phyloP scores from a whole-genome alignment of 2,888 invertebrate species.

The Diloba caeruleocephala region DNA sequence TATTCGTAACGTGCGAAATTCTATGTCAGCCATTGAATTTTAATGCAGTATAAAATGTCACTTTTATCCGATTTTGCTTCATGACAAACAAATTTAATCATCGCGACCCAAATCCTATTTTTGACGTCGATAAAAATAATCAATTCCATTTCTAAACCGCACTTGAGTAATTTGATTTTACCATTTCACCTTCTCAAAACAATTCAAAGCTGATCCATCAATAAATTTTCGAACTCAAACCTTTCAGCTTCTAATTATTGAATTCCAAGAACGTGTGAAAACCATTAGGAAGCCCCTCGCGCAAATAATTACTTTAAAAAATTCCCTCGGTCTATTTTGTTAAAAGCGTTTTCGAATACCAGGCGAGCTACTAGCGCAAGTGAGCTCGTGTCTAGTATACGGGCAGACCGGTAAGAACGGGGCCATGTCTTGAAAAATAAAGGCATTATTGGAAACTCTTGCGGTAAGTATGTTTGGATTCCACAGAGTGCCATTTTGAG shows the following conservation, averaged over 20 bases:
- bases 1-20: too few species aligned
- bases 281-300: slow-evolving; percentile 39
- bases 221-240: slow-evolving; percentile 14
- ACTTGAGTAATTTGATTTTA: background rate
- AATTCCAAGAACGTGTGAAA: slow-evolving; percentile 43
- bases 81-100: too few species aligned
- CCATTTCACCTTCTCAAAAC: slow-evolving; percentile 3
- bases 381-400: slow-evolving; percentile 39
- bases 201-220: slow-evolving; percentile 24
- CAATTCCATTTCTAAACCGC: too few species aligned
- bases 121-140: too few species aligned
- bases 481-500: slow-evolving; percentile 41
- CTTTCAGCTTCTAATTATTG: slow-evolving; percentile 40
- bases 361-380: slow-evolving; percentile 50
- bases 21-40: too few species aligned
- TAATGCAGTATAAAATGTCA: too few species aligned
- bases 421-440: slow-evolving; percentile 53
- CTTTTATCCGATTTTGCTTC: too few species aligned
- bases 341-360: slow-evolving; percentile 66
- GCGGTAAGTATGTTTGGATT: slow-evolving; percentile 49
- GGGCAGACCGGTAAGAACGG: slow-evolving; percentile 42
- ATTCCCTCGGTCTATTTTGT: slow-evolving; percentile 57
- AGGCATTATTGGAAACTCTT: slow-evolving; percentile 54
- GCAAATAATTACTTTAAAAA: slow-evolving; percentile 62
- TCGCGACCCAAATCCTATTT: too few species aligned